Evolutionary conservation across 2,113 vertebrate species (phyloP).

Genomic region (Pteruthius melanotis): DNA sequence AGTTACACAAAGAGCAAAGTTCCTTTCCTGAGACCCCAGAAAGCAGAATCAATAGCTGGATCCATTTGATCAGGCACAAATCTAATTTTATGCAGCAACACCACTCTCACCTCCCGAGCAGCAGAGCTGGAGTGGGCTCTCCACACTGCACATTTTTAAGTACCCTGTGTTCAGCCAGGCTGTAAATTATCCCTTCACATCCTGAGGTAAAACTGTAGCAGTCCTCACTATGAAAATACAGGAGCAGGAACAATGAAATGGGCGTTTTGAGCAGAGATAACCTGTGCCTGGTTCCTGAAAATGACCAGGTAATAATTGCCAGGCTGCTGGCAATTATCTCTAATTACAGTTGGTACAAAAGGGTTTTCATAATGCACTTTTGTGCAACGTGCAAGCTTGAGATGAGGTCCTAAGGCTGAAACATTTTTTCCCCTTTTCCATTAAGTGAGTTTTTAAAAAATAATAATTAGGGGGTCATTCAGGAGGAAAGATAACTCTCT

Average conservation of each 20-base stretch:
- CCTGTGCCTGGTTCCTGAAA: not conserved
- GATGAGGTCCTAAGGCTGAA: conserved; percentile 1
- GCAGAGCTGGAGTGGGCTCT: not conserved
- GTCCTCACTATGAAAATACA: not conserved
- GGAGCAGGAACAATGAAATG: not conserved
- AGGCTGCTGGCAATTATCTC: conserved; percentile 40
- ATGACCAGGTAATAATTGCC: not conserved
- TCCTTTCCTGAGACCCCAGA: not conserved
- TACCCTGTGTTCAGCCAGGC: not conserved
- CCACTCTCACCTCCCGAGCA: not conserved
- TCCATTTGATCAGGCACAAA: not conserved
- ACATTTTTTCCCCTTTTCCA: not conserved
- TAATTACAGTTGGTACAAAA: conserved; percentile 33
- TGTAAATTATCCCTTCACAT: conserved; percentile 16
- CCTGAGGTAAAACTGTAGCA: not conserved
- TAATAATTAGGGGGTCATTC: not conserved
- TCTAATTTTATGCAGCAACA: not conserved
- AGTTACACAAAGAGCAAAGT: not conserved
- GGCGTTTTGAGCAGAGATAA: conserved; percentile 7
- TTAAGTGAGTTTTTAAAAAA: not conserved
- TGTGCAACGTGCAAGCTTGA: not conserved
- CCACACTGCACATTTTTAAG: not conserved
- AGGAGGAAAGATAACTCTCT: not conserved
- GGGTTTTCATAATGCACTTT: not conserved
- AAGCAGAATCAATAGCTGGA: not conserved